Base-by-base conservation (phyloP, 2,113 vertebrate species). In the Anoplopoma fimbria region DNA sequence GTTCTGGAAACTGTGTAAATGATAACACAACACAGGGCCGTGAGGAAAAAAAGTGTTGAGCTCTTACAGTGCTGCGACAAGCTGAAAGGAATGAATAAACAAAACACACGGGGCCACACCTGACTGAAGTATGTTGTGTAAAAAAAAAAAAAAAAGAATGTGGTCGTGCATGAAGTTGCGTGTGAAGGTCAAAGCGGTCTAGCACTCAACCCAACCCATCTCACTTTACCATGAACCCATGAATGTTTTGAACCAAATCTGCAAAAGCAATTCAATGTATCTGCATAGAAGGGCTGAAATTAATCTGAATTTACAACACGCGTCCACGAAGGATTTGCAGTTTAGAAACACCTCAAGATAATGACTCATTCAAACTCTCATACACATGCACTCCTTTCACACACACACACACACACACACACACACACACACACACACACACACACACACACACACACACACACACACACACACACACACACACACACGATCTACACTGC, bases 1-100 rank as follows among this genome's bases (percentile, higher is more conserved):
- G 88, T 99, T 99, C 95, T 99, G 98, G 93, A 99, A 99, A 80
- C 98, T 99, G 79, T 21, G 36, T 74, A 42, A 73, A 36, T 4
- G 47, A 78, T 0, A 57, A 57, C 0, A 42, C 1, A 74, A 38
- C 19, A 38, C 15, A 47, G 36, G 4, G 9, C 4, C 0, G 34
- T 78, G 38, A 85, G 51, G n/a, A n/a, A 69, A 42, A 58, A 75
- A 53, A 40, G 5, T n/a, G 65, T 58, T 2, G 9, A 19, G 12
- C 17, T 23, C 31, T 13, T 55, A 27, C 21, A 34, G 13, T 9
- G 17, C 4, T 64, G 29, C 53, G 67, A n/a, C 21, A 25, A 45
- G 17, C 25, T n/a, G 25, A 33, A 9, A 15, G 25, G 4, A 38
- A 38, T 7, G 21, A 23, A 51, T 51, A n/a, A 73, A 53, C 9